A percentile compares a stretch with the other conserved stretches of the same genome.
Evolutionary conservation across 2,888 invertebrate genomes (phyloP).

Genomic region (Eubasilissa splendida): DNA sequence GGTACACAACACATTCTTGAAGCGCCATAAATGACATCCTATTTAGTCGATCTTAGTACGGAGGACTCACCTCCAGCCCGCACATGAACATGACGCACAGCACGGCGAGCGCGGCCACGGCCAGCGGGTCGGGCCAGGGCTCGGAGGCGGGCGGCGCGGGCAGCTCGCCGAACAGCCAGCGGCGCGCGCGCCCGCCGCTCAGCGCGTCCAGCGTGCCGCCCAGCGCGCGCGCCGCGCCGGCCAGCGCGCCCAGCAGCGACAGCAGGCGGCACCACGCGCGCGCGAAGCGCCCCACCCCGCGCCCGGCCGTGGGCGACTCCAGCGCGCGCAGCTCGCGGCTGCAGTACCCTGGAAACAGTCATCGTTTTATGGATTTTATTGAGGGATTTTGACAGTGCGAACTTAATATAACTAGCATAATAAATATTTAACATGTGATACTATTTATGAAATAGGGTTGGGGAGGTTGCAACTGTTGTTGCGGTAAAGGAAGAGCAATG

Average conservation of each 20-base stretch:
- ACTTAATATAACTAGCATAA: too few relatives aligned
- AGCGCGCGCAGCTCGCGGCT: constrained; percentile 67
- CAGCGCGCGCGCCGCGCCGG: constrained; percentile 75
- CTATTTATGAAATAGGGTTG: too few relatives aligned
- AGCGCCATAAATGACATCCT: too few relatives aligned
- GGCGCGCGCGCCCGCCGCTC: constrained; percentile 73
- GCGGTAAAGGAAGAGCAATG: too few relatives aligned
- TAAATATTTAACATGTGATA: too few relatives aligned
- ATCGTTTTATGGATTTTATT: too few relatives aligned
- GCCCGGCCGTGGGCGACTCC: constrained; percentile 64
- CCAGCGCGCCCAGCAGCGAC: constrained; percentile 74
- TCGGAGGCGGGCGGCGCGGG: constrained; percentile 74
- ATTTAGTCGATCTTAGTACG: too few relatives aligned
- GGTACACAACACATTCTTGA: too few relatives aligned
- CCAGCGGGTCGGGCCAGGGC: constrained; percentile 77
- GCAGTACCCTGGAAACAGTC: constrained; percentile 65
- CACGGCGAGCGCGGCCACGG: constrained; percentile 75
- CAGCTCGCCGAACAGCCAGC: constrained; percentile 62
- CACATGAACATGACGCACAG: constrained; percentile 77
- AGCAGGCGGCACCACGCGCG: constrained; percentile 76
- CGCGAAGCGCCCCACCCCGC: constrained; percentile 70
- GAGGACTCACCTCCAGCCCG: constrained; percentile 72
- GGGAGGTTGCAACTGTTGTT: too few relatives aligned
- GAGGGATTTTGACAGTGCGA: too few relatives aligned
- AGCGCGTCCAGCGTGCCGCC: constrained; percentile 78